Evolutionary conservation across 2,113 vertebrate genomes (phyloP).

Genomic region (Phylloscopus trochilus): DNA sequence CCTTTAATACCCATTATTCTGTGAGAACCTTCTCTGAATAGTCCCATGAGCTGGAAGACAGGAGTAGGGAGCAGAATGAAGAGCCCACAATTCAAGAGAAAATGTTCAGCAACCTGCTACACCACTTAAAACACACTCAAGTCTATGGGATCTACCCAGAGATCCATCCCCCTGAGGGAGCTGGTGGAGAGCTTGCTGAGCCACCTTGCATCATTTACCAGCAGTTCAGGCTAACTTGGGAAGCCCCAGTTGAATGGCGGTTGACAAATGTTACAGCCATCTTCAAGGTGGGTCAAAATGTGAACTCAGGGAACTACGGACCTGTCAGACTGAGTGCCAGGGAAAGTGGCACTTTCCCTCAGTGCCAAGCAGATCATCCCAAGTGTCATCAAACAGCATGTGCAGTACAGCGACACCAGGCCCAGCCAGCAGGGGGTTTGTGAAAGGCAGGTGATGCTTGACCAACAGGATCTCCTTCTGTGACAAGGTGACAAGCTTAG

Average conservation of each 20-base stretch:
- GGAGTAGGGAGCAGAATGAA: neutral
- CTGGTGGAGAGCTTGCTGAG: neutral
- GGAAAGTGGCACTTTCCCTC: neutral
- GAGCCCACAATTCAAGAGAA: neutral
- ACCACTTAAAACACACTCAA: neutral
- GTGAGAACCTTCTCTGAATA: no score
- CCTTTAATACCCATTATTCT: neutral
- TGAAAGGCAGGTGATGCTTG: neutral
- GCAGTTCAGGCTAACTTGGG: neutral
- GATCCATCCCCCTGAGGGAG: neutral
- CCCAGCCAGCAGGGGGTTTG: neutral
- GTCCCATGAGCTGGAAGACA: neutral
- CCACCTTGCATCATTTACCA: accelerated
- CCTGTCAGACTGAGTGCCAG: neutral
- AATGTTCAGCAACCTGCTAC: neutral
- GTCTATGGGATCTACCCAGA: neutral
- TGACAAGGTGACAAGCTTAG: neutral
- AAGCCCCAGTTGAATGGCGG: neutral
- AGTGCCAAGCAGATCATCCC: neutral
- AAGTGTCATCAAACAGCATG: neutral
- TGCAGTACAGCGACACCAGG: neutral
- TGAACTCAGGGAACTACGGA: neutral
- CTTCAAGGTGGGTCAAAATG: neutral
- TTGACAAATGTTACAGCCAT: neutral
- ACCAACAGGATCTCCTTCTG: neutral